Base-by-base conservation (phyloP, 2,888 invertebrate species). In the Dryadula phaetusa region DNA sequence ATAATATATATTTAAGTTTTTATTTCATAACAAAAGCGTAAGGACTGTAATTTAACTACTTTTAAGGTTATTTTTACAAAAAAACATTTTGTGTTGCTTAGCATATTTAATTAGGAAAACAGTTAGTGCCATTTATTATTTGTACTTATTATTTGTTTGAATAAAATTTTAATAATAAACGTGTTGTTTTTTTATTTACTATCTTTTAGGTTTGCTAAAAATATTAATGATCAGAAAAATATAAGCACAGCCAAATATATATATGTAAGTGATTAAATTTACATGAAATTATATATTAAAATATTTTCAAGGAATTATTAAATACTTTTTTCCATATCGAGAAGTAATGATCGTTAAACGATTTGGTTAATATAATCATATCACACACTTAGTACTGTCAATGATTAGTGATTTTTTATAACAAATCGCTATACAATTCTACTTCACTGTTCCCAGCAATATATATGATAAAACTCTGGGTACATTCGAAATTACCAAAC, bases 131-230 rank as follows among this genome's bases (percentile, higher is more conserved):
- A 56, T 56, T 16, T 22, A 40, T 4, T 40, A 40, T 53, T 22
- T 56, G 56, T 56, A 56, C 40, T n/a, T n/a, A n/a, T n/a, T n/a
- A n/a, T n/a, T n/a, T 37, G 40, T 40, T 56, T 40, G 5, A 56
- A 56, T 56, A 40, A 56, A 40, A 22, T 22, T n/a, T 32, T 1
- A 14, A 53, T n/a, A 20, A 22, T n/a, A 25, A 40, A 1, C 2
- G 7, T 10, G 10, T 10, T 16, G 10, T 10, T 52, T 52, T 28
- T 25, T 28, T 49, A 8, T 44, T 3, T n/a, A n/a, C n/a, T n/a
- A n/a, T n/a, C n/a, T n/a, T n/a, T n/a, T n/a, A n/a, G n/a, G n/a
- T n/a, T n/a, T n/a, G n/a, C n/a, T n/a, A n/a, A n/a, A n/a, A n/a
- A n/a, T n/a, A n/a, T n/a, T n/a, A n/a, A n/a, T n/a, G n/a, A n/a